phyloP scores from a whole-genome alignment of 2,797 vertebrate species.

The Muscicapa comitata region DNA sequence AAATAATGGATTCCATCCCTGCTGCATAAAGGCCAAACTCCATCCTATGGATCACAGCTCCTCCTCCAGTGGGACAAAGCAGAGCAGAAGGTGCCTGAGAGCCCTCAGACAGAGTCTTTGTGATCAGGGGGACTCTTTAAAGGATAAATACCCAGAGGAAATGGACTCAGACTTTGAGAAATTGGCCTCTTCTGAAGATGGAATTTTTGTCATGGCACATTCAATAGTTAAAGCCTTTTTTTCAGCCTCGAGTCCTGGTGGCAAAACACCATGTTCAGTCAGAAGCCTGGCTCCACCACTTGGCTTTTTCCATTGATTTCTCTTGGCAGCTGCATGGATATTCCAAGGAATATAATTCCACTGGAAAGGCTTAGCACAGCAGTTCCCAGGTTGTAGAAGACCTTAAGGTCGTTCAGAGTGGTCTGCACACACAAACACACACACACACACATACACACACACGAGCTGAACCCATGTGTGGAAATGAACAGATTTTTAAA shows the following conservation, averaged over 20 bases:
- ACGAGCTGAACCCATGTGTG: neutral
- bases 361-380: neutral
- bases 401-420: neutral
- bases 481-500: neutral
- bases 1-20: neutral
- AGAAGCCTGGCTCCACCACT: neutral
- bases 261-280: neutral
- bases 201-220: neutral
- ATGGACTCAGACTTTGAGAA: neutral
- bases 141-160: neutral
- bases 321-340: neutral
- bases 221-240: neutral
- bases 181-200: neutral
- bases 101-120: neutral
- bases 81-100: neutral
- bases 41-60: neutral
- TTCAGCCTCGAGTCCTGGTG: neutral
- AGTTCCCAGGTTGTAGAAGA: neutral
- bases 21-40: neutral
- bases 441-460: too few species aligned
- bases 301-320: slow-evolving; percentile 1
- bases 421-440: neutral
- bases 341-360: neutral
- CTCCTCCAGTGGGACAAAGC: neutral
- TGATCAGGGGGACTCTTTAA: neutral